Evolutionary conservation across 2,113 vertebrate species (phyloP), one percentile per base, ranked within the genome.

Genomic region (Cynopterus brachyotis): DNA sequence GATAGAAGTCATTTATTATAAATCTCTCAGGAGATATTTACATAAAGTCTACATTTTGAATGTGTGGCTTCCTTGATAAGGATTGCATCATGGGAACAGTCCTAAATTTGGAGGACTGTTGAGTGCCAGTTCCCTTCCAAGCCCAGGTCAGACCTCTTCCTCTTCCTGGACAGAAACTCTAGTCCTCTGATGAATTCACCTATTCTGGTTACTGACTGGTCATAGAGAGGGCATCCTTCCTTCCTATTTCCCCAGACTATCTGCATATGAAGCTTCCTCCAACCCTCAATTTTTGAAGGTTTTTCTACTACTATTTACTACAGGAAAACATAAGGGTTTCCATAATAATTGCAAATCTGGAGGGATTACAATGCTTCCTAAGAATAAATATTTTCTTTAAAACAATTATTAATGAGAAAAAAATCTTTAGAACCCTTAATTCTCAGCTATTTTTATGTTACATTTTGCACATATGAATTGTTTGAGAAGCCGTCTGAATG

Each of bases 401-500:
- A 95, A 78, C 42, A n/a, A 45, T 72, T 69, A 57, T 35, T 73
- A 80, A 73, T 62, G 19, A 72, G 17, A 30, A 83, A 72, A 73
- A 26, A 50, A 75, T 9, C 35, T 3, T 94, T 16, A 79, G 10
- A 12, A 53, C 2, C 8, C 20, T 17, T 5, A 50, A 19, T 24
- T 55, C 28, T 92, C 26, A 50, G 12, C 0, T 40, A 62, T 42
- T 78, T 95, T 42, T 30, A 60, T 45, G 30, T 2, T 72, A 57
- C 11, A 62, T 42, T 94, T 97, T 79, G 82, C 5, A 89, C 11
- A n/a, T 50, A 20, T 83, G 64, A 62, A 67, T 72, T 17, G 83
- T 67, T 86, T 50, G 9, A 64, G 47, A 28, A 55, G 19, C 9
- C 67, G 26, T 42, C 42, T 62, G 17, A 82, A 84, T 7, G 67